These are phyloP conservation scores for Zaprionus vittiger DNA, from an alignment of 1,140 invertebrate species.

Conservation along the genomic window DNA sequence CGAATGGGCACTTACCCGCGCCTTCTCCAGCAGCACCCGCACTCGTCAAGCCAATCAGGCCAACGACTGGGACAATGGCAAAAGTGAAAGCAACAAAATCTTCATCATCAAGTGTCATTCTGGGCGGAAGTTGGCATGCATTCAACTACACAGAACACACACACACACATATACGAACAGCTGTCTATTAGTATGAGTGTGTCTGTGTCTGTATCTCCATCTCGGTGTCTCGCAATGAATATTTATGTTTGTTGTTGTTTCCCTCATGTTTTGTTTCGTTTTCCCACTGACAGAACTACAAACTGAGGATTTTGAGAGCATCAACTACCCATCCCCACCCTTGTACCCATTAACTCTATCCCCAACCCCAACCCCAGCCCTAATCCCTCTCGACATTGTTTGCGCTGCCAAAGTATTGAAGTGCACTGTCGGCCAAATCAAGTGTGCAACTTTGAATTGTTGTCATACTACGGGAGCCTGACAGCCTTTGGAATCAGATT, in stretches of 20 bases:
- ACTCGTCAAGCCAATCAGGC: constrained; percentile 40
- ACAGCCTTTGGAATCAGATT: constrained; percentile 35
- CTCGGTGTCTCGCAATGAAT: constrained; percentile 64
- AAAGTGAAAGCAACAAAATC: constrained; percentile 83
- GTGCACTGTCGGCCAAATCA: constrained; percentile 65
- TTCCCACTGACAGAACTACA: constrained; percentile 39
- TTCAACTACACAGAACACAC: constrained; percentile 30
- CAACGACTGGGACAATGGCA: constrained; percentile 46
- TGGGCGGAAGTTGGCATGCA: constrained; percentile 75
- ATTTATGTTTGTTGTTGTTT: constrained; percentile 70
- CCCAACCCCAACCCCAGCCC: not conserved
- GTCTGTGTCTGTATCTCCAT: constrained; percentile 27
- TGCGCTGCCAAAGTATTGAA: constrained; percentile 42
- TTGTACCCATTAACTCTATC: not conserved
- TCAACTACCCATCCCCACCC: constrained; percentile 4
- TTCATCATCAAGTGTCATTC: constrained; percentile 83
- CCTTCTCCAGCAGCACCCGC: not conserved
- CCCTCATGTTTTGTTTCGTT: constrained; percentile 60
- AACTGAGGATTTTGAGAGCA: constrained; percentile 26
- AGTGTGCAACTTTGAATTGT: constrained; percentile 73
- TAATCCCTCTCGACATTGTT: constrained; percentile 11
- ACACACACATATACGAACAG: constrained; percentile 39
- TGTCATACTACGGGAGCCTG: constrained; percentile 25
- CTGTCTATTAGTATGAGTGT: constrained; percentile 33
- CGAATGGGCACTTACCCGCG: not conserved